These are phyloP conservation scores for Anhinga rufa DNA, from an alignment of 2,113 vertebrate species.

Conservation along the genomic window DNA sequence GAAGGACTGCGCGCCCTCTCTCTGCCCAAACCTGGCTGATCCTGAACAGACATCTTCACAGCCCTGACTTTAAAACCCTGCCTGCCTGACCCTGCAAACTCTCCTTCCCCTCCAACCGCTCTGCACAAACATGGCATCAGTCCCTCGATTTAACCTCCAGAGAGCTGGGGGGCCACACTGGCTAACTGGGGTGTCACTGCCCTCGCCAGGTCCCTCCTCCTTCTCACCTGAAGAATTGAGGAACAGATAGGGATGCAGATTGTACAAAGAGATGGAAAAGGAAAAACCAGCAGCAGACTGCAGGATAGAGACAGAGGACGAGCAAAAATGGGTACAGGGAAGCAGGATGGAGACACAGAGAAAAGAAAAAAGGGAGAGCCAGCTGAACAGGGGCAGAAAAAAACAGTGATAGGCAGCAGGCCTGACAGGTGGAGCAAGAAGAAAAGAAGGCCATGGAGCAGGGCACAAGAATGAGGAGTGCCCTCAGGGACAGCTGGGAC, in stretches of 20 bases:
- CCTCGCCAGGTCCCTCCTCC: too few species aligned
- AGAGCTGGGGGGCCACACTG: background rate
- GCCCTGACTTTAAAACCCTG: background rate
- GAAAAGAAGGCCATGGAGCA: background rate
- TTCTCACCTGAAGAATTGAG: background rate
- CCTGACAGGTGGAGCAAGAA: background rate
- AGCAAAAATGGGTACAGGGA: background rate
- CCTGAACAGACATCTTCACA: background rate
- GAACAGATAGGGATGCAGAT: background rate
- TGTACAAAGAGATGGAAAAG: background rate
- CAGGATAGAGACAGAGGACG: background rate
- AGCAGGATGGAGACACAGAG: background rate
- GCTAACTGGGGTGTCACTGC: background rate
- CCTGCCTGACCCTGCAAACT: background rate
- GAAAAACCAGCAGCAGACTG: background rate
- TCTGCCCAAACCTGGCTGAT: background rate
- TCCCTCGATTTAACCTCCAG: background rate
- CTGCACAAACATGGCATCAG: background rate
- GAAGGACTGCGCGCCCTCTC: background rate
- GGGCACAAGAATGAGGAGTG: background rate
- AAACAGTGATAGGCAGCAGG: background rate
- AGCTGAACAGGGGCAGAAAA: background rate
- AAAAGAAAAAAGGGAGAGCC: background rate
- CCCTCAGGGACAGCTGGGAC: background rate
- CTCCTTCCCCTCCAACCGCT: background rate